Conservation (phyloP, 2,797 vertebrate species). For the Morelia viridis region DNA sequence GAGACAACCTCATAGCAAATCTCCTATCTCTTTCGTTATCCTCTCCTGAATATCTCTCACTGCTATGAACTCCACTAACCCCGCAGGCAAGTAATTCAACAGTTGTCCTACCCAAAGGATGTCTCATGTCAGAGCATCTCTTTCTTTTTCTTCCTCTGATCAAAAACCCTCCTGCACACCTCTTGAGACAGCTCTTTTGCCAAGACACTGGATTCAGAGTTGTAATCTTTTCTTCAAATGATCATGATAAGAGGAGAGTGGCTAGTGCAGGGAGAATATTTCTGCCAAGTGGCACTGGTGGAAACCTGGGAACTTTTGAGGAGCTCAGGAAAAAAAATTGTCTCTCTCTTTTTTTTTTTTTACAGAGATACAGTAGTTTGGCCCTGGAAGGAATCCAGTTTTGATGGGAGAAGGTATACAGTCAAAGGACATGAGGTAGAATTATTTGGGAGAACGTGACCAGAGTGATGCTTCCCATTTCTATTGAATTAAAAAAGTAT, state of each 20-base stretch:
- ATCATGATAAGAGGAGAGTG: slow-evolving; percentile 4
- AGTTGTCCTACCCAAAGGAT: not conserved
- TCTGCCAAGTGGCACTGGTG: not conserved
- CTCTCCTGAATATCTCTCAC: not conserved
- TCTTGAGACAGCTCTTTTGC: slow-evolving; percentile 31
- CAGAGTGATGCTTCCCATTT: slow-evolving; percentile 19
- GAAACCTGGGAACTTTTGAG: slow-evolving; percentile 9
- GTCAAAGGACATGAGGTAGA: slow-evolving; percentile 38
- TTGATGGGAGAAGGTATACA: slow-evolving; percentile 43
- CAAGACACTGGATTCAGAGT: slow-evolving; percentile 26
- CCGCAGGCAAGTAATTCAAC: slow-evolving; percentile 28
- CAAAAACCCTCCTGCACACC: not conserved
- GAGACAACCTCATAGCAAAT: not conserved
- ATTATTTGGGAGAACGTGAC: slow-evolving; percentile 37
- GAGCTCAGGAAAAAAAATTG: slow-evolving; percentile 34
- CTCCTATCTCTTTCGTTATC: not conserved
- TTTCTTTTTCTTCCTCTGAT: slow-evolving; percentile 19
- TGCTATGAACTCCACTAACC: not conserved
- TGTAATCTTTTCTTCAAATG: slow-evolving; percentile 35
- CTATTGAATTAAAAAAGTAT: slow-evolving; percentile 11
- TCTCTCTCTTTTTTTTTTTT: slow-evolving; percentile 6
- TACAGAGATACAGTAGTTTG: slow-evolving; percentile 36
- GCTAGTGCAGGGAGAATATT: slow-evolving; percentile 13
- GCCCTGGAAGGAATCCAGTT: slow-evolving; percentile 34
- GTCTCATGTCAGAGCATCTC: not conserved